Percentiles rank a stretch among this genome's conserved stretches.
These are phyloP conservation scores for Sebastes alutus DNA, from an alignment of 2,797 vertebrate species.

Conservation along the genomic window DNA sequence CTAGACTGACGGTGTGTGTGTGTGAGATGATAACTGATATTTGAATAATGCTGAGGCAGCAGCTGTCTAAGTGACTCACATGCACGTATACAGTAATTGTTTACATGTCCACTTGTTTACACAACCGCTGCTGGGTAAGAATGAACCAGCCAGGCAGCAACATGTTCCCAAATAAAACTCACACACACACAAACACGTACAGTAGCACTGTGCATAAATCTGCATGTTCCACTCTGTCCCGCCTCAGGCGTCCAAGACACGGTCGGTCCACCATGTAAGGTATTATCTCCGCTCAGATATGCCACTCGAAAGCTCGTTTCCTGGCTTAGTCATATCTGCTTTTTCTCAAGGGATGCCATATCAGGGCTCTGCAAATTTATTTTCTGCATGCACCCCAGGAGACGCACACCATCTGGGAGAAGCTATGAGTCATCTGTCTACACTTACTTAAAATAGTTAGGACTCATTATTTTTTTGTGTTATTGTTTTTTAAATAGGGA, in stretches of 20 bases:
- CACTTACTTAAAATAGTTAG: conserved; percentile 33
- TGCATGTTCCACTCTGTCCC: conserved; percentile 36
- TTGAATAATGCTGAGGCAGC: too few species aligned
- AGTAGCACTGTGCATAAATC: conserved; percentile 40
- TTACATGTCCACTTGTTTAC: conserved; percentile 11
- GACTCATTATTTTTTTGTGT: conserved; percentile 10
- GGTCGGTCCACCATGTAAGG: conserved; percentile 4
- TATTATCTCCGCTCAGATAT: conserved; percentile 38
- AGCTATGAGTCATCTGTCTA: conserved; percentile 50
- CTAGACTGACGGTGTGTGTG: too few species aligned
- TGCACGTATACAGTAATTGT: too few species aligned
- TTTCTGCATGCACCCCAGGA: conserved; percentile 37
- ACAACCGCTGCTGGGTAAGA: background rate
- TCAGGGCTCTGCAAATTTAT: conserved; percentile 40
- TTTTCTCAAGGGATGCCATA: conserved; percentile 51
- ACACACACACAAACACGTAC: background rate
- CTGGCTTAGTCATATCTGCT: conserved; percentile 49
- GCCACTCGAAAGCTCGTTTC: conserved; percentile 38
- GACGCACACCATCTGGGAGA: conserved; percentile 35
- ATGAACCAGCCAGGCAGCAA: conserved; percentile 6
- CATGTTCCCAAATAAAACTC: conserved; percentile 15
- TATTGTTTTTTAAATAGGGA: conserved; percentile 3
- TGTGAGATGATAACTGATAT: too few species aligned
- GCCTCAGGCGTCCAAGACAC: conserved; percentile 27
- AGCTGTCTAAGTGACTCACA: too few species aligned